Evolutionary conservation across 2,888 invertebrate genomes (phyloP).

Genomic region (Melieria crassipennis): DNA sequence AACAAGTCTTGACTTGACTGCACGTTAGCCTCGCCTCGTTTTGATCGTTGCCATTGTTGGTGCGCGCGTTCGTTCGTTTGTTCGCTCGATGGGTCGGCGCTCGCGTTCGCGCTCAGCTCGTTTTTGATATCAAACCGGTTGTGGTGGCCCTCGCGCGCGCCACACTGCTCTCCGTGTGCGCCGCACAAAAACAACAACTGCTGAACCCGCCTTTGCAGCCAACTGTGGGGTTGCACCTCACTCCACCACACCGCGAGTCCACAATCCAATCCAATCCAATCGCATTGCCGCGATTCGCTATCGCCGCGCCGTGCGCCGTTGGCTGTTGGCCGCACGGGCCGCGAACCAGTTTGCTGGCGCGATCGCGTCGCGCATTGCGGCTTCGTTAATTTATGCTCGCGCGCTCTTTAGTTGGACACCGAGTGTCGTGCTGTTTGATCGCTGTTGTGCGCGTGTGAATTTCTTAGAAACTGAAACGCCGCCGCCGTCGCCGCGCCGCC

Average conservation of each 20-base stretch:
- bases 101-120: neutral
- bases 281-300: constrained; percentile 20
- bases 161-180: neutral
- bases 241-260: neutral
- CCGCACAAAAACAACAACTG: constrained; percentile 3
- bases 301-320: constrained; percentile 11
- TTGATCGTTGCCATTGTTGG: constrained; percentile 62
- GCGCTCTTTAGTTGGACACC: constrained; percentile 60
- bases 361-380: constrained; percentile 40
- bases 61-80: neutral
- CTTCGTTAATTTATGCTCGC: constrained; percentile 62
- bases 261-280: constrained; percentile 13
- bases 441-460: constrained; percentile 33
- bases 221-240: too few species aligned
- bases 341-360: constrained; percentile 53
- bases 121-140: constrained; percentile 34
- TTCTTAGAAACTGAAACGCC: too few species aligned
- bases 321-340: constrained; percentile 33
- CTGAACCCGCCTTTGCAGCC: too few species aligned
- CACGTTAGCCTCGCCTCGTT: constrained; percentile 27
- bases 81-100: too few species aligned
- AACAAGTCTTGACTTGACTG: constrained; percentile 1
- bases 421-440: constrained; percentile 62
- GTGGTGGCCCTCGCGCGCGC: neutral
- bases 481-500: too few species aligned